phyloP scores from a whole-genome alignment of 2,797 vertebrate species.

The Cossypha polioptera region DNA sequence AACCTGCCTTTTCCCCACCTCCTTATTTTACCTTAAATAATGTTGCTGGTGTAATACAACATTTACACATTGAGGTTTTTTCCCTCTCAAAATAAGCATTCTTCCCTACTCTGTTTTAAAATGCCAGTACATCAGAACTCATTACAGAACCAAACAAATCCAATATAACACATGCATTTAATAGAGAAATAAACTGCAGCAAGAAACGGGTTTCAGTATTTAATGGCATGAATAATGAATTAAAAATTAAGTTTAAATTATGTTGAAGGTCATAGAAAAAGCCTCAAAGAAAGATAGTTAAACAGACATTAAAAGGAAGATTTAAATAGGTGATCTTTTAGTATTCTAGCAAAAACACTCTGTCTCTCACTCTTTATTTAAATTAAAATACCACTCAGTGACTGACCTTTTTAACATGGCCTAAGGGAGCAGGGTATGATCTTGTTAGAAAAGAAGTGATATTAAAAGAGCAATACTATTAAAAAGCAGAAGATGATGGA shows the following conservation, averaged over 20 bases:
- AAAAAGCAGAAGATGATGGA: constrained; percentile 21
- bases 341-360: constrained; percentile 42
- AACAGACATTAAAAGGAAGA: constrained; percentile 58
- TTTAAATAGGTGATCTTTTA: constrained; percentile 55
- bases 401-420: constrained; percentile 70
- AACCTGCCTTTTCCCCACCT: background rate
- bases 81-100: background rate
- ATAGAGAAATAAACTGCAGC: background rate
- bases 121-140: background rate
- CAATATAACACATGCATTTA: background rate
- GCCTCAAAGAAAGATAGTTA: constrained; percentile 37
- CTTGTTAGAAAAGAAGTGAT: constrained; percentile 47
- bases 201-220: background rate
- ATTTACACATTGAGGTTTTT: accelerated
- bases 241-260: constrained; percentile 50
- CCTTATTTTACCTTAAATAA: background rate
- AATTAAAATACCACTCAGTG: constrained; percentile 68
- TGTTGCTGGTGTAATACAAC: background rate
- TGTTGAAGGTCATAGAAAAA: constrained; percentile 53
- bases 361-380: constrained; percentile 57
- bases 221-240: constrained; percentile 50
- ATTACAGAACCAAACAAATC: background rate
- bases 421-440: constrained; percentile 60
- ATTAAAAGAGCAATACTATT: constrained; percentile 47
- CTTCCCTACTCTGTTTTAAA: background rate